phyloP scores from a whole-genome alignment of 2,113 vertebrate species.

The Alectura lathami region DNA sequence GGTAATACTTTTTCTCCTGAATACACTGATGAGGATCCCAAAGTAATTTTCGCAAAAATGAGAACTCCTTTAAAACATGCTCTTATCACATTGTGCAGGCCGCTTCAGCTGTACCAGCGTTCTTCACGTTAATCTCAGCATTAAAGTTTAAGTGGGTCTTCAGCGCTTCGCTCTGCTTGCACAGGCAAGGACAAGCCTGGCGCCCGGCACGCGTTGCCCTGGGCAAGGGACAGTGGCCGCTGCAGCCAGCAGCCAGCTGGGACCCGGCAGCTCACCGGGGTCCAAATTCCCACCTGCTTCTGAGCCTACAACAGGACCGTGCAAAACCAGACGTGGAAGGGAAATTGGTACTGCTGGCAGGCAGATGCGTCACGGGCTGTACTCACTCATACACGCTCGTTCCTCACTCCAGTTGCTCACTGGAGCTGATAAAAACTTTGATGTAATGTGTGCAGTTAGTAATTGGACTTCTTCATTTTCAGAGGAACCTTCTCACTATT shows the following conservation, averaged over 20 bases:
- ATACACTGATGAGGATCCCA: constrained; percentile 68
- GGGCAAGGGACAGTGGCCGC: neutral
- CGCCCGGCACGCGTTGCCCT: neutral
- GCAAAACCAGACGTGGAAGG: neutral
- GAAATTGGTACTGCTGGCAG: neutral
- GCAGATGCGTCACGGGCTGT: fast-evolving
- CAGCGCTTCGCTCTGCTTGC: neutral
- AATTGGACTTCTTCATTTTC: neutral
- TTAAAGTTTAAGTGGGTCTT: neutral
- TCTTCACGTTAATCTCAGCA: neutral
- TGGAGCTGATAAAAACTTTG: neutral
- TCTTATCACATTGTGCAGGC: constrained; percentile 40
- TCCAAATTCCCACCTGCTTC: neutral
- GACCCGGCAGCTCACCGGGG: neutral
- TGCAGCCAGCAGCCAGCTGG: fast-evolving
- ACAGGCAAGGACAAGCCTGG: neutral
- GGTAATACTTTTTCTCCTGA: constrained; percentile 62
- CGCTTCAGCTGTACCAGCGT: neutral
- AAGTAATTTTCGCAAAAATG: constrained; percentile 69
- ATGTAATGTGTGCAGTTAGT: neutral
- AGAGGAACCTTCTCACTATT: neutral
- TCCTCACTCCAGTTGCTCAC: neutral
- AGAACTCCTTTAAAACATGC: constrained; percentile 48
- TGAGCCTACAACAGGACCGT: neutral
- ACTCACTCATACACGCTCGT: fast-evolving